A percentile compares a stretch with the other conserved stretches of the same genome.
Conservation (phyloP, 2,888 invertebrate species). For the Tetranychus truncatus region DNA sequence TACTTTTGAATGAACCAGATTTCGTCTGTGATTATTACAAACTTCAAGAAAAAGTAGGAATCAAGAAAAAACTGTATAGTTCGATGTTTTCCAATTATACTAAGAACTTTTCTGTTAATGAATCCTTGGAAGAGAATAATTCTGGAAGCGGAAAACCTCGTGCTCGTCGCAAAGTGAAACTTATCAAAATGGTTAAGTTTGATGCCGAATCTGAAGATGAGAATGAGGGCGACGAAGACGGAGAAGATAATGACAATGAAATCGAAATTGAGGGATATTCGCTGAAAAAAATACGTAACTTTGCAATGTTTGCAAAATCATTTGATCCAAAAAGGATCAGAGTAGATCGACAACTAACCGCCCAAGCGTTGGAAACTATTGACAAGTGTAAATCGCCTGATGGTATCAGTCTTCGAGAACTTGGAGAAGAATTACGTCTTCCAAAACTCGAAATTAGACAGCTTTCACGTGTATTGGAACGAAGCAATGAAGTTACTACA, state of each 20-base stretch:
- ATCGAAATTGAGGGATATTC: constrained; percentile 12
- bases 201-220: constrained; percentile 12
- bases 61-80: constrained; percentile 33
- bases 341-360: constrained; percentile 33
- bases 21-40: constrained; percentile 39
- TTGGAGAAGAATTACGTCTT: constrained; percentile 28
- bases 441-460: constrained; percentile 29
- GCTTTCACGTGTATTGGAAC: constrained; percentile 36
- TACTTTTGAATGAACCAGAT: constrained; percentile 40
- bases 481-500: constrained; percentile 35
- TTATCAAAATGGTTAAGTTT: constrained; percentile 18
- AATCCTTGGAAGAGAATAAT: constrained; percentile 37
- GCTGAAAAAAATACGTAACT: constrained; percentile 8
- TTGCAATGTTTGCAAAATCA: constrained; percentile 1
- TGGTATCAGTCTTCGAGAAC: constrained; percentile 38
- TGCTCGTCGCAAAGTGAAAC: constrained; percentile 11
- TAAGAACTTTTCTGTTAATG: constrained; percentile 41
- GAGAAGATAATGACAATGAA: constrained; percentile 19
- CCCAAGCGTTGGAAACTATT: constrained; percentile 40
- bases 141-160: constrained; percentile 14
- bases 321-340: constrained; percentile 20
- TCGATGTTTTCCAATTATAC: constrained; percentile 36
- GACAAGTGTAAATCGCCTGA: constrained; percentile 35
- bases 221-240: constrained; percentile 5
- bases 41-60: constrained; percentile 37